phyloP scores from a whole-genome alignment of 1,140 invertebrate species.

The Drosophila ficusphila region DNA sequence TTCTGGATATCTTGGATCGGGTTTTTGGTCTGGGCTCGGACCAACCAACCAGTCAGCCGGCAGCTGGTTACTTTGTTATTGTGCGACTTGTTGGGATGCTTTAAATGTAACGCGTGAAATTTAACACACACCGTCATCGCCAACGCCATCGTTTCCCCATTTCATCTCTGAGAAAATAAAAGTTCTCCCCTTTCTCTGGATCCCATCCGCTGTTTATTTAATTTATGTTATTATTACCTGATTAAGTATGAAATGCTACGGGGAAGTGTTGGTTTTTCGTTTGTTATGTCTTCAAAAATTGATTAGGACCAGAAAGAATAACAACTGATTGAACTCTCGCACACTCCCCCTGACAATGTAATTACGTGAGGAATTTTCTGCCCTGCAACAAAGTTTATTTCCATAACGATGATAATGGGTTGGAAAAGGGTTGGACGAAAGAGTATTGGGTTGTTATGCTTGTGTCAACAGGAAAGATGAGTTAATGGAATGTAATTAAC shows the following conservation, averaged over 20 bases:
- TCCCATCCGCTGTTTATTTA: slow-evolving; percentile 71
- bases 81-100: slow-evolving; percentile 29
- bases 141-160: slow-evolving; percentile 13
- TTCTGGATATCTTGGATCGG: slow-evolving; percentile 50
- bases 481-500: slow-evolving; percentile 15
- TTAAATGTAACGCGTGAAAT: slow-evolving; percentile 76
- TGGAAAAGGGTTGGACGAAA: background rate
- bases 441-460: slow-evolving; percentile 7
- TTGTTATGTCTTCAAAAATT: slow-evolving; percentile 71
- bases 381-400: slow-evolving; percentile 24
- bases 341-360: slow-evolving; percentile 26
- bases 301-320: slow-evolving; percentile 53
- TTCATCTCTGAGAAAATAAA: slow-evolving; percentile 63
- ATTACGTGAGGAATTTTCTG: slow-evolving; percentile 29
- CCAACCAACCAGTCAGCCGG: slow-evolving; percentile 13
- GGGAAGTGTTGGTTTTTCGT: slow-evolving; percentile 44
- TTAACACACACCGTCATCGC: slow-evolving; percentile 70
- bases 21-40: background rate
- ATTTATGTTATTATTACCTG: slow-evolving; percentile 82
- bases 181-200: slow-evolving; percentile 31
- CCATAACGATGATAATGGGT: slow-evolving; percentile 18
- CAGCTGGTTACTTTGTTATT: slow-evolving; percentile 36
- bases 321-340: slow-evolving; percentile 34
- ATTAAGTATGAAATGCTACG: slow-evolving; percentile 68
- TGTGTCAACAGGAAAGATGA: slow-evolving; percentile 54